A percentile compares a stretch with the other conserved stretches of the same genome.
Conservation (phyloP, 2,888 invertebrate genomes). For the Drosophila cognata region DNA sequence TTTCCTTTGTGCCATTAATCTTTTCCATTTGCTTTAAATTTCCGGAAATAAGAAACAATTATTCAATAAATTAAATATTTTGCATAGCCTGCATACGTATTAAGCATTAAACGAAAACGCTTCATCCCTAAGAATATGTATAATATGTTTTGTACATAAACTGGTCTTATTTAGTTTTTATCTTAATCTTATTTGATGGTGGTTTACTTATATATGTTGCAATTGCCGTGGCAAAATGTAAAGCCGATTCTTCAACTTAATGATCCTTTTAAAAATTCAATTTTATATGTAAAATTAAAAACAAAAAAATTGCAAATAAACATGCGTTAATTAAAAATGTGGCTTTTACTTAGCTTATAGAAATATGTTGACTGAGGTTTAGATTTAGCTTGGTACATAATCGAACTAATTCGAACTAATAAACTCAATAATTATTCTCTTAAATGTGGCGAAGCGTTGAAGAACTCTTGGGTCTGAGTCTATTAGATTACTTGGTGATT, state of each 20-base stretch:
- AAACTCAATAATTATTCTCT: no score
- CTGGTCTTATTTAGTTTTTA: slow-evolving; percentile 60
- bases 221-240: slow-evolving; percentile 13
- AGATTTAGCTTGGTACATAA: not conserved
- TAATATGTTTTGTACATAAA: slow-evolving; percentile 47
- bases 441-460: not conserved
- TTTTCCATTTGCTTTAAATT: slow-evolving; percentile 5
- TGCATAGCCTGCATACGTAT: slow-evolving; percentile 34
- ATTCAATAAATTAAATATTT: slow-evolving; percentile 31
- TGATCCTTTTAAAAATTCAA: slow-evolving; percentile 32
- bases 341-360: not conserved
- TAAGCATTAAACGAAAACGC: slow-evolving; percentile 46
- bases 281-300: slow-evolving; percentile 39
- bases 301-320: slow-evolving; percentile 34
- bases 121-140: slow-evolving; percentile 56
- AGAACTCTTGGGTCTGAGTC: not conserved
- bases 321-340: slow-evolving; percentile 23
- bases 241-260: slow-evolving; percentile 24
- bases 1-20: slow-evolving; percentile 44
- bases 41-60: slow-evolving; percentile 20
- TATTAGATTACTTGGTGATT: no score
- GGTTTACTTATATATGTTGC: slow-evolving; percentile 40
- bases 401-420: not conserved
- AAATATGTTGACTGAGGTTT: not conserved
- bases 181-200: slow-evolving; percentile 44